Conservation (phyloP, 2,113 vertebrate species). For the Mesocricetus auratus region DNA sequence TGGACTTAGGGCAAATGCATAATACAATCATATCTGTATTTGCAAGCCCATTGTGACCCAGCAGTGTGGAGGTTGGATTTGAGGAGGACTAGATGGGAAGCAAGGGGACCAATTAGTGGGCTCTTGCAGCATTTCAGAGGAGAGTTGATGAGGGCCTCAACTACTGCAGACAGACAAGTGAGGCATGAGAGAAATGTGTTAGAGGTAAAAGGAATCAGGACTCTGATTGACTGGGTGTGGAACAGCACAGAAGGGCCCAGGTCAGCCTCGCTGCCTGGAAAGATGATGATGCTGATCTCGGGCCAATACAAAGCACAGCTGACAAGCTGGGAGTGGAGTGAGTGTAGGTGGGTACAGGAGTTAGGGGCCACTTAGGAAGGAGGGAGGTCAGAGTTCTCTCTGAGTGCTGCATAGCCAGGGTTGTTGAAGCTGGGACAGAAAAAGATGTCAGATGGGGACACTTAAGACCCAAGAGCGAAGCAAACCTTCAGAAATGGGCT, state of each 20-base stretch:
- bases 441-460: background rate
- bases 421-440: background rate
- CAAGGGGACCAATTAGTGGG: constrained; percentile 73
- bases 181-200: background rate
- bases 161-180: background rate
- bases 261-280: background rate
- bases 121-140: background rate
- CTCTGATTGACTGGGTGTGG: background rate
- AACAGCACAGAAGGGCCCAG: background rate
- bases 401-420: background rate
- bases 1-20: background rate
- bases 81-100: constrained; percentile 65
- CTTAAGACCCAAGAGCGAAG: background rate
- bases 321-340: background rate
- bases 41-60: background rate
- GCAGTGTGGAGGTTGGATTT: constrained; percentile 40
- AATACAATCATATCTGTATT: background rate
- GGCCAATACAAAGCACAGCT: background rate
- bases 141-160: background rate
- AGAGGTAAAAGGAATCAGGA: background rate
- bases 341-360: background rate
- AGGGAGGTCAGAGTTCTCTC: background rate
- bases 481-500: background rate
- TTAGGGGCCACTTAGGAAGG: background rate
- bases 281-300: background rate